A percentile compares a stretch with the other conserved stretches of the same genome.
Conservation (phyloP, 2,888 invertebrate genomes). For the Eumacrocentrus americanus region DNA sequence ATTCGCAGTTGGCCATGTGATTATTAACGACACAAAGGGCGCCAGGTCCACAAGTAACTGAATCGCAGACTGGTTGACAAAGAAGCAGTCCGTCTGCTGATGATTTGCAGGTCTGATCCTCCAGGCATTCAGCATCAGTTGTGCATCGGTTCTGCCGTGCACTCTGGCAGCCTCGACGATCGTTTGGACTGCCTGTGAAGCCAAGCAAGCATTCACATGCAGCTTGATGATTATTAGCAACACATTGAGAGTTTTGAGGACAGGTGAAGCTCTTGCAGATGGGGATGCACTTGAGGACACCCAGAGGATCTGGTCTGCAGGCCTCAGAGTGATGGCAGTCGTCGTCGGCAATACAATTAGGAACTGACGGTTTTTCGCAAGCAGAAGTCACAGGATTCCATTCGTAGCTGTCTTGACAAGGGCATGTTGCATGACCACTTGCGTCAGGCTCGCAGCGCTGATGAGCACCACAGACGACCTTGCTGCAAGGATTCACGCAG, state of each 20-base stretch:
- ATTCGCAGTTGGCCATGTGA: slow-evolving; percentile 87
- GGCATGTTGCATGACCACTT: slow-evolving; percentile 76
- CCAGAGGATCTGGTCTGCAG: slow-evolving; percentile 83
- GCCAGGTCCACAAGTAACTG: slow-evolving; percentile 80
- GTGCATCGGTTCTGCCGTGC: slow-evolving; percentile 77
- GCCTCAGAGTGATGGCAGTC: slow-evolving; percentile 76
- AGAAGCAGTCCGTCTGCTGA: slow-evolving; percentile 66
- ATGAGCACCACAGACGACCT: slow-evolving; percentile 81
- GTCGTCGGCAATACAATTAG: slow-evolving; percentile 74
- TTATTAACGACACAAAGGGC: slow-evolving; percentile 89
- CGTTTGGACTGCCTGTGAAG: slow-evolving; percentile 88
- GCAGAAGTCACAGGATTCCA: slow-evolving; percentile 83
- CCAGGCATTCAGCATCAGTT: slow-evolving; percentile 81
- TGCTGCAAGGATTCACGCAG: slow-evolving; percentile 80
- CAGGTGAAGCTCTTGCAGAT: slow-evolving; percentile 84
- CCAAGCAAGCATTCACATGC: slow-evolving; percentile 84
- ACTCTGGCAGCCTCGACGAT: slow-evolving; percentile 83
- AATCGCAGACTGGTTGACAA: slow-evolving; percentile 81
- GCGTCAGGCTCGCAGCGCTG: slow-evolving; percentile 77
- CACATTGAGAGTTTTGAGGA: slow-evolving; percentile 81
- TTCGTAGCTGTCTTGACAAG: slow-evolving; percentile 77
- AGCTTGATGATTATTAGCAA: slow-evolving; percentile 74
- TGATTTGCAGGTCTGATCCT: slow-evolving; percentile 78
- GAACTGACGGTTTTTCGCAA: slow-evolving; percentile 87
- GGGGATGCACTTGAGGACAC: slow-evolving; percentile 81